Conservation (phyloP, 2,113 vertebrate species). For the Craseonycteris thonglongyai region DNA sequence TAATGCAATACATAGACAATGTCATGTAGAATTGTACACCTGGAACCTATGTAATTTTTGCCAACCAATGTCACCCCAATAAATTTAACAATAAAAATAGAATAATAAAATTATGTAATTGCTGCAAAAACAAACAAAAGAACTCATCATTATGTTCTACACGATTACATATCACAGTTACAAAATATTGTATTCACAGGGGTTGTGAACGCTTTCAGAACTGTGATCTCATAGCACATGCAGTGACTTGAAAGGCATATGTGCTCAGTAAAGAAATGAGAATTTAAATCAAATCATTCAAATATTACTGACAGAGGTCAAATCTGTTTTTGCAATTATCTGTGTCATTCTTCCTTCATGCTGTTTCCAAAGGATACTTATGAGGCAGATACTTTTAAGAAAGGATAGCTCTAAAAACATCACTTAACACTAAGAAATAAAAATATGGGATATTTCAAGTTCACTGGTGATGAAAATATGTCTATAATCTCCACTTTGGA, state of each 20-base stretch:
- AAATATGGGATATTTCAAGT: not conserved
- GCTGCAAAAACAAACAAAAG: no score
- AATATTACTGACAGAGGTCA: not conserved
- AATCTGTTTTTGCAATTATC: conserved; percentile 2
- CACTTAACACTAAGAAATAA: not conserved
- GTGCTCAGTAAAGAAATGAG: not conserved
- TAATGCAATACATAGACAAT: no score
- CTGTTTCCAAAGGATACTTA: not conserved
- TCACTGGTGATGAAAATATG: not conserved
- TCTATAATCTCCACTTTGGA: not conserved
- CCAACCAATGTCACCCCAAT: no score
- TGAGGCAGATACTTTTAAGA: not conserved
- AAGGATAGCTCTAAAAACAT: not conserved
- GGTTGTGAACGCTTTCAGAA: not conserved
- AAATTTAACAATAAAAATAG: no score
- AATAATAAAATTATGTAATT: no score
- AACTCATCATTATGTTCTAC: not conserved
- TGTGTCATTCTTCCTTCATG: not conserved
- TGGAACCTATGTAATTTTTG: no score
- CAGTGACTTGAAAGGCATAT: not conserved
- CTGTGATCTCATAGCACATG: not conserved
- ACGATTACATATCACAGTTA: not conserved
- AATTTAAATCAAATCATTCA: conserved; percentile 4
- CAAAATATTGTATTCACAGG: not conserved
- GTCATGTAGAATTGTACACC: no score